These are phyloP conservation scores for Sylvia atricapilla DNA, from an alignment of 2,113 vertebrate species.

Conservation along the genomic window DNA sequence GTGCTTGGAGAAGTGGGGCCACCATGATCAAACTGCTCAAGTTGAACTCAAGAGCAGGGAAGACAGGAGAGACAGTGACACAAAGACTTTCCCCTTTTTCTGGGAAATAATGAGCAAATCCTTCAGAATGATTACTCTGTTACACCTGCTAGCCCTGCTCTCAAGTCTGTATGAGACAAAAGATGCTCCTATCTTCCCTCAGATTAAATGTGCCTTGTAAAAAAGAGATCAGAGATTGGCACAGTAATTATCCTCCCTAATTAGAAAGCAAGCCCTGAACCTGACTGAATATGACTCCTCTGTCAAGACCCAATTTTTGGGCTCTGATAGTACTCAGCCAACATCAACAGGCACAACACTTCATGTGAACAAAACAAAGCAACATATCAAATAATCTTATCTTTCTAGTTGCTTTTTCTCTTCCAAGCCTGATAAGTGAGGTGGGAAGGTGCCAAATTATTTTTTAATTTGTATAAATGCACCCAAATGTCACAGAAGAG, in stretches of 20 bases:
- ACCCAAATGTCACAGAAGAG: conserved; percentile 58
- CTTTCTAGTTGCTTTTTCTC: conserved; percentile 46
- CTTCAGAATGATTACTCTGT: background rate
- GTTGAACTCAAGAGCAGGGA: background rate
- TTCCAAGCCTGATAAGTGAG: conserved; percentile 35
- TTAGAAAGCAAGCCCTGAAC: background rate
- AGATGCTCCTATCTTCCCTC: background rate
- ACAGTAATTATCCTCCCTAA: conserved; percentile 9
- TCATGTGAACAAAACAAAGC: conserved; percentile 14
- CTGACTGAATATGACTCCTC: conserved; percentile 2
- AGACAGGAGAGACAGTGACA: background rate
- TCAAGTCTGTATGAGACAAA: background rate
- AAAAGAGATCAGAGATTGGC: conserved; percentile 4
- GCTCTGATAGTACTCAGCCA: background rate
- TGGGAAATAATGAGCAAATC: background rate
- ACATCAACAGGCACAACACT: background rate
- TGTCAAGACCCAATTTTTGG: background rate
- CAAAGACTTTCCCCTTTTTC: background rate
- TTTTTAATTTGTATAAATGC: conserved; percentile 48
- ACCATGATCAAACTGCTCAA: background rate
- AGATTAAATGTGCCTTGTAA: background rate
- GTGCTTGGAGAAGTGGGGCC: background rate
- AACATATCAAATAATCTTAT: background rate
- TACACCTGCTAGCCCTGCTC: background rate
- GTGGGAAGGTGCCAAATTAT: conserved; percentile 57